Evolutionary conservation across 2,888 invertebrate species (phyloP), one percentile per base, ranked within the genome.

Genomic region (Caenorhabditis wallacei): DNA sequence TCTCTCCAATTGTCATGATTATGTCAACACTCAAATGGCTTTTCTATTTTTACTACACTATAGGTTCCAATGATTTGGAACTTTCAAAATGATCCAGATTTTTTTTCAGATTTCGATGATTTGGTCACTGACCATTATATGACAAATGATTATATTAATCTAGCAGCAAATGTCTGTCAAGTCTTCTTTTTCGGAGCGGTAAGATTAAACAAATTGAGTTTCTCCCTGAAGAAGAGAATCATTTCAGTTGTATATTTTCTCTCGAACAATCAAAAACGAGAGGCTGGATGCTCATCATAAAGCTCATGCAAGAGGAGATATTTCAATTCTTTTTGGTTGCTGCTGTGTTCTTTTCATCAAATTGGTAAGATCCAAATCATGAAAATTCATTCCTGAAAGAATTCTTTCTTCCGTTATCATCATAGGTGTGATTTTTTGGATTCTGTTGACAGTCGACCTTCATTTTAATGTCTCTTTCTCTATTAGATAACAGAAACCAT

Each of bases 211-310:
- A n/a, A n/a, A n/a, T n/a, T n/a, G n/a, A n/a, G n/a, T n/a, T n/a
- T n/a, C n/a, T n/a, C n/a, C n/a, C n/a, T n/a, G n/a, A n/a, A n/a
- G 30, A 30, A 30, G 8, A 30, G 4, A 30, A 30, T 30, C 30
- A 30, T 35, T 83, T 53, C 84, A 91, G 90, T 30, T 90, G 24
- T 89, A 86, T 74, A 43, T 79, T 10, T 90, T 89, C 80, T 83
- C 89, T 0, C 57, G 70, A 20, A 69, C 84, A 5, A 76, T 90
- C 11, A 63, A 71, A 11, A 81, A 88, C 57, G 87, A 88, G 53
- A 81, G 91, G 1, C 84, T 91, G 20, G 91, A 91, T 61, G 89
- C 90, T 8, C 90, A 91, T 76, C 91, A 91, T 78, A 91, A 88
- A 56, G 91, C 91, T 7, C 90, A 91, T 72, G 88, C 91, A 5